phyloP scores from a whole-genome alignment of 2,888 invertebrate species.

The Drosophila affinis region DNA sequence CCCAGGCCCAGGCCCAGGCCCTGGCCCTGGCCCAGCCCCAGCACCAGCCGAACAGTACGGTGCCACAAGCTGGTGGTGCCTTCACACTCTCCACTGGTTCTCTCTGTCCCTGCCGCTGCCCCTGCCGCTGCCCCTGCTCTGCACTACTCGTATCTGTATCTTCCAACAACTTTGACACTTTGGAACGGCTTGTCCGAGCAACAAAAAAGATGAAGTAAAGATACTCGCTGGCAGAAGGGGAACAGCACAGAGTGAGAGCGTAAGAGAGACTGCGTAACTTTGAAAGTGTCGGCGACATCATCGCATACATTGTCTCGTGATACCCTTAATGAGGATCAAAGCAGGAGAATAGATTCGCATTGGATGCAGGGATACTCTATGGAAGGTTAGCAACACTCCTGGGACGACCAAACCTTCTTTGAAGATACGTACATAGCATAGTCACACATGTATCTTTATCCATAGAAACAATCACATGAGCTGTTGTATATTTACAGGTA shows the following conservation, averaged over 20 bases:
- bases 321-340: conserved; percentile 19
- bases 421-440: too few relatives aligned
- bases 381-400: too few relatives aligned
- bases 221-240: conserved; percentile 11
- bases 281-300: conserved; percentile 29
- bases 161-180: conserved; percentile 67
- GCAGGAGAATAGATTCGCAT: neutral
- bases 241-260: neutral
- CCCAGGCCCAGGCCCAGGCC: too few relatives aligned
- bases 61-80: conserved; percentile 37
- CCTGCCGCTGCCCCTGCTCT: neutral
- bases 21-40: too few relatives aligned
- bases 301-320: neutral
- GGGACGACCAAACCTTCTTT: too few relatives aligned
- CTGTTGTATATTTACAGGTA: too few relatives aligned
- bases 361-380: neutral
- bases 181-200: conserved; percentile 37
- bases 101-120: neutral
- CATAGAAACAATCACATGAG: too few relatives aligned
- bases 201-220: conserved; percentile 15
- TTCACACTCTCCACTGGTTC: neutral
- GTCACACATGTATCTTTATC: too few relatives aligned
- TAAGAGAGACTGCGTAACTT: conserved; percentile 33
- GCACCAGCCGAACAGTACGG: conserved; percentile 16
- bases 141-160: neutral